Conservation (phyloP, 2,888 invertebrate genomes). For the Melanotus villosus region DNA sequence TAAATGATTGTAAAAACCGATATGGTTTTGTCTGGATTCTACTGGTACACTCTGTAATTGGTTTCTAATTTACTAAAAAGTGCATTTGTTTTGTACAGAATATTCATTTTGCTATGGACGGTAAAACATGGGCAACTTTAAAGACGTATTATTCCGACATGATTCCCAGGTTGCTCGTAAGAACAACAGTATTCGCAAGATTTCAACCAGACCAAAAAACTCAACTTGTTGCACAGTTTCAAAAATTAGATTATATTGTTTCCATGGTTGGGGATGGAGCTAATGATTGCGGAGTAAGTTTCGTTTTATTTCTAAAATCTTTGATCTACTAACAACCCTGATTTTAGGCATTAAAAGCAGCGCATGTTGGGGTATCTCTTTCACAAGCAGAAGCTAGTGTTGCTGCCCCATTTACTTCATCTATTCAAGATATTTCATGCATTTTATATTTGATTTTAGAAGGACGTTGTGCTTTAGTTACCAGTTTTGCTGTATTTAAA, state of each 20-base stretch:
- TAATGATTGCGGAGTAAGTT: conserved; percentile 85
- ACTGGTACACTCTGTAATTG: no score
- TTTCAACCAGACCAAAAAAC: conserved; percentile 89
- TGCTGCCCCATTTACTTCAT: conserved; percentile 92
- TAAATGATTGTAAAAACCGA: no score
- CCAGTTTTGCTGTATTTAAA: conserved; percentile 92
- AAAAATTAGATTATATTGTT: conserved; percentile 79
- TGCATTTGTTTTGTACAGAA: no score
- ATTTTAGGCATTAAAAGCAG: conserved; percentile 84
- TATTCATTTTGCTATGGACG: conserved; percentile 75
- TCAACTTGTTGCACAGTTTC: conserved; percentile 79
- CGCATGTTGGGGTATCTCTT: conserved; percentile 89
- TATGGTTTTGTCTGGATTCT: no score
- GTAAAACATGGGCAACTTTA: conserved; percentile 83
- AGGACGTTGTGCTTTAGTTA: conserved; percentile 89
- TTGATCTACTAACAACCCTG: no score
- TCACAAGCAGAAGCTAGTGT: conserved; percentile 92
- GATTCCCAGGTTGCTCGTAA: conserved; percentile 75
- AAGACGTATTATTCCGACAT: conserved; percentile 79
- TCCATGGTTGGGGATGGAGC: conserved; percentile 81
- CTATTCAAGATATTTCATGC: conserved; percentile 84
- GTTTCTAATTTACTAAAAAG: no score
- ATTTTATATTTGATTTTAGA: conserved; percentile 85
- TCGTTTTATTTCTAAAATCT: conserved; percentile 26
- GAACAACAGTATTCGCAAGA: conserved; percentile 86